Evolutionary conservation across 2,113 vertebrate genomes (phyloP).

Genomic region (Thalassarche chlororhynchos): DNA sequence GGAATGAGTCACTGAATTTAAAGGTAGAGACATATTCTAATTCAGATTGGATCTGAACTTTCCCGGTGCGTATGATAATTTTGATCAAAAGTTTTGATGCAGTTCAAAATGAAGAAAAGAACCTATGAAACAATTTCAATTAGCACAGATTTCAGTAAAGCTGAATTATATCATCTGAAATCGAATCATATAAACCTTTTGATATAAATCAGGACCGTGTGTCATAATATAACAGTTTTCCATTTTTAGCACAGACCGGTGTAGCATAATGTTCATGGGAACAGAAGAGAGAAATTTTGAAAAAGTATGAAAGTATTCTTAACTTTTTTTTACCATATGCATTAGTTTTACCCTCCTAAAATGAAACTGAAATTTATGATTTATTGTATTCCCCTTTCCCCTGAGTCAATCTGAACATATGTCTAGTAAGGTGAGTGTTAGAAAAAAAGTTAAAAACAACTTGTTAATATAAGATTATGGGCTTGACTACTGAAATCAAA

Average conservation of each 20-base stretch:
- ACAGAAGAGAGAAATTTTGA: neutral
- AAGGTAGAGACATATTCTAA: neutral
- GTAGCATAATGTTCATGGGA: neutral
- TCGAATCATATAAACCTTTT: neutral
- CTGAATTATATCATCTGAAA: neutral
- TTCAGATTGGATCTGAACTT: neutral
- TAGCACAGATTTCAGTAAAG: neutral
- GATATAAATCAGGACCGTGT: neutral
- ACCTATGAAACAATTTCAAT: neutral
- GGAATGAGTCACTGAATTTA: neutral
- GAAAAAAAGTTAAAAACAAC: neutral
- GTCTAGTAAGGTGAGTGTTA: neutral
- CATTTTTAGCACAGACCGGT: neutral
- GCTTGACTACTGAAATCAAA: neutral
- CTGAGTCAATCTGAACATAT: neutral
- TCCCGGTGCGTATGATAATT: neutral
- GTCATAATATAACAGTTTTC: neutral
- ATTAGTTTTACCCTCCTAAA: neutral
- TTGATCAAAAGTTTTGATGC: neutral
- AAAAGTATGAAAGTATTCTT: neutral
- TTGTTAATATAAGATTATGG: neutral
- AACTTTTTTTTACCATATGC: neutral
- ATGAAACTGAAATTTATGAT: neutral
- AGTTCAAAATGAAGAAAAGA: neutral
- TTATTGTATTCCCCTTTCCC: neutral